These are phyloP conservation scores for Oncorhynchus keta DNA, from an alignment of 2,113 vertebrate species.

Conservation along the genomic window DNA sequence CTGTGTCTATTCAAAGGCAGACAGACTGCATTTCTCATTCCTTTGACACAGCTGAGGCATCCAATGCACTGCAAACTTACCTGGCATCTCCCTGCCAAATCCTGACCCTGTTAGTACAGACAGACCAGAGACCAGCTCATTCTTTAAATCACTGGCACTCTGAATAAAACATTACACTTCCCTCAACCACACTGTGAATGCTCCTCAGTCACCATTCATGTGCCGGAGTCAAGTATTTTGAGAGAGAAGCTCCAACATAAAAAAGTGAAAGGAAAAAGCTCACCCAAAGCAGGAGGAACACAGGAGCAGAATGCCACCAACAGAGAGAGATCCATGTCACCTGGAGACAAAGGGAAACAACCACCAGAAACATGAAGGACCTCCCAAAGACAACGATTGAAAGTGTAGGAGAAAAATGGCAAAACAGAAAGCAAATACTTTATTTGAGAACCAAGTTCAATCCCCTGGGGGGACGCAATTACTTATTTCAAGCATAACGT, in stretches of 20 bases:
- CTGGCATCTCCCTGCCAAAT: slow-evolving; percentile 63
- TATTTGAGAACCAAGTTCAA: too few species aligned
- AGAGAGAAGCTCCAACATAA: not conserved
- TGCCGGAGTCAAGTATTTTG: not conserved
- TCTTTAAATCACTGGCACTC: too few species aligned
- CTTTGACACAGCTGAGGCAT: not conserved
- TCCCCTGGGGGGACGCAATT: too few species aligned
- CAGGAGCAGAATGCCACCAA: slow-evolving; percentile 61
- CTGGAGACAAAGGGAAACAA: slow-evolving; percentile 39
- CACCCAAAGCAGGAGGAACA: slow-evolving; percentile 69
- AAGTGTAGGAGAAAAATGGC: not conserved
- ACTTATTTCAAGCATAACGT: not conserved
- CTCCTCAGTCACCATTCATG: not conserved
- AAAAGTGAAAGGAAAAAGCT: slow-evolving; percentile 30
- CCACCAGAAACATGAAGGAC: not conserved
- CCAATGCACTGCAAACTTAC: slow-evolving; percentile 33
- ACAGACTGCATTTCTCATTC: slow-evolving; percentile 2
- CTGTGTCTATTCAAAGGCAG: not conserved
- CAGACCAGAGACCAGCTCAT: slow-evolving; percentile 9
- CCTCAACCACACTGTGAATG: not conserved
- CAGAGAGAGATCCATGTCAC: slow-evolving; percentile 67
- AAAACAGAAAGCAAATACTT: too few species aligned
- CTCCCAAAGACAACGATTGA: not conserved
- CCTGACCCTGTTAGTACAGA: slow-evolving; percentile 51
- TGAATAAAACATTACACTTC: not conserved